A percentile compares a stretch with the other conserved stretches of the same genome.
These are phyloP conservation scores for Rhyacophila brunnea DNA, from an alignment of 1,140 invertebrate genomes.

Conservation along the genomic window DNA sequence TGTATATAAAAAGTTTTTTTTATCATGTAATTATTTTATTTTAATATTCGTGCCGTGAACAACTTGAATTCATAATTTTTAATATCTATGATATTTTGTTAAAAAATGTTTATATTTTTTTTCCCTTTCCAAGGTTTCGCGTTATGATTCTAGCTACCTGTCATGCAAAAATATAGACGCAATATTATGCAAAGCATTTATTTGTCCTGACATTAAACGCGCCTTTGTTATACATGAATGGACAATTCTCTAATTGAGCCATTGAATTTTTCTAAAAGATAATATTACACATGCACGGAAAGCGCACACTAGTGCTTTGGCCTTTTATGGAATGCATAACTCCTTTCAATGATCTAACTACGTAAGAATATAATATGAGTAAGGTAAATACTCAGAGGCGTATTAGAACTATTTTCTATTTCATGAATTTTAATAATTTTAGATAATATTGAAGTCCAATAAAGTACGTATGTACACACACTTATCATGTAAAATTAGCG, in stretches of 20 bases:
- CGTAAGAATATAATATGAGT: not conserved
- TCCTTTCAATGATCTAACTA: not conserved
- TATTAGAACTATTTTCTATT: too few species aligned
- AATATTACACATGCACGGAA: slow-evolving; percentile 21
- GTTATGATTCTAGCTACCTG: not conserved
- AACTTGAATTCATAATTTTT: too few species aligned
- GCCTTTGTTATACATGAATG: slow-evolving; percentile 30
- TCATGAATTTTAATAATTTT: too few species aligned
- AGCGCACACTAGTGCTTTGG: not conserved
- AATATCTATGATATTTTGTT: too few species aligned
- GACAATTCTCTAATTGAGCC: slow-evolving; percentile 33
- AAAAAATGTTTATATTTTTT: too few species aligned
- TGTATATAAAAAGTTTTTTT: too few species aligned
- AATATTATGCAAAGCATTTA: slow-evolving; percentile 24
- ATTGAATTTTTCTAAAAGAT: slow-evolving; percentile 32
- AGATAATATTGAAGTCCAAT: too few species aligned
- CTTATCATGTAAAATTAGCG: too few species aligned
- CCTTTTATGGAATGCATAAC: not conserved
- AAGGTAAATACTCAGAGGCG: not conserved
- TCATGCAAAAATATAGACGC: slow-evolving; percentile 14
- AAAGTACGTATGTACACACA: too few species aligned
- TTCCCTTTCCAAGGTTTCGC: too few species aligned
- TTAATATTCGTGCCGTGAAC: too few species aligned
- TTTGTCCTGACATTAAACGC: slow-evolving; percentile 22
- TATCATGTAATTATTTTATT: too few species aligned